phyloP scores from a whole-genome alignment of 2,888 invertebrate species.

The Drosophila affinis region DNA sequence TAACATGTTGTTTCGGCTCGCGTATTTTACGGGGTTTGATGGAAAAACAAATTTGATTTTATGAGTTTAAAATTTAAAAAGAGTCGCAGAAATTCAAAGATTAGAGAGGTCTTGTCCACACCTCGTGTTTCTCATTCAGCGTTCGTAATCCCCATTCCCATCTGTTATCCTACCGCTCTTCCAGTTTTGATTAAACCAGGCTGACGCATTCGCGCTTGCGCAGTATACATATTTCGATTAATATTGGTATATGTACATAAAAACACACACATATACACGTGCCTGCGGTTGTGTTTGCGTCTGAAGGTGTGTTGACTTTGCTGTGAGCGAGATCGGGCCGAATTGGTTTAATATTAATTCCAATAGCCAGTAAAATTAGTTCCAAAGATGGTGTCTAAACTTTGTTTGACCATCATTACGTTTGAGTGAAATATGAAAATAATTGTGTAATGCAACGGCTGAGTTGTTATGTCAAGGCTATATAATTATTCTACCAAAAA shows the following conservation, averaged over 20 bases:
- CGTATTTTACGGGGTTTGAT: neutral
- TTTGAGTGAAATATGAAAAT: neutral
- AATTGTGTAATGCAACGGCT: neutral
- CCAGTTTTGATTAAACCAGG: too few species aligned
- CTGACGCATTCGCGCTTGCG: too few species aligned
- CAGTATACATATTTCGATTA: neutral
- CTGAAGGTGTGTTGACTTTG: neutral
- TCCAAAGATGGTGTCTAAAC: neutral
- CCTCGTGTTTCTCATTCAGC: neutral
- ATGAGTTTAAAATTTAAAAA: too few species aligned
- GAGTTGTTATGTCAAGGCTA: neutral
- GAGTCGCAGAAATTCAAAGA: too few species aligned
- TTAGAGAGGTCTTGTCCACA: too few species aligned
- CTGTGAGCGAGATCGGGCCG: neutral
- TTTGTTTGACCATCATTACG: neutral
- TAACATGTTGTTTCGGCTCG: neutral
- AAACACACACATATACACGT: conserved; percentile 37
- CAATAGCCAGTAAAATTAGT: too few species aligned
- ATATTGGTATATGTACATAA: conserved; percentile 23
- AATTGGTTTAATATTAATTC: too few species aligned
- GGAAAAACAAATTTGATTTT: neutral
- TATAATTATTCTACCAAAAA: neutral
- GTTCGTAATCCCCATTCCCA: neutral
- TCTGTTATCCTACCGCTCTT: neutral
- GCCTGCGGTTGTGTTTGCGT: neutral